Base-by-base conservation (phyloP, 2,888 invertebrate genomes). In the Agrochola lychnidis region DNA sequence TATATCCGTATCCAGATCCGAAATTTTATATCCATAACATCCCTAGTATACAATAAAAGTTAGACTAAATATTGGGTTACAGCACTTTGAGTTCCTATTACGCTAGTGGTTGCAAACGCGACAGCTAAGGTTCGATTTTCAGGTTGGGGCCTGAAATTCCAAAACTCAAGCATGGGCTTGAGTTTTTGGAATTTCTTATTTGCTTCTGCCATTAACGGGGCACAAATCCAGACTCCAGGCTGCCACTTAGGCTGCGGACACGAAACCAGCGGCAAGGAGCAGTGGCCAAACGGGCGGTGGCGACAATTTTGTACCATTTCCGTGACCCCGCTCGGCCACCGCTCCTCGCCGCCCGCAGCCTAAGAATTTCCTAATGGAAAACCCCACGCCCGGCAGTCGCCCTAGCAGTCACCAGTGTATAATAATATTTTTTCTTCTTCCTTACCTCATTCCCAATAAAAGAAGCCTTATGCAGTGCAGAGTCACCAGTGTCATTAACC, bases 401-500 rank as follows among this genome's bases (percentile, higher is more conserved):
- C 19, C 9, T 61, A 30, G 9, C 59, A 19, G 30, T 30, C 30
- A 61, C 30, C 10, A 62, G 61, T n/a, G n/a, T n/a, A n/a, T n/a
- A n/a, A 30, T 61, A 30, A 30, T 30, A 30, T 22, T 22, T 48
- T 7, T 51, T 51, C 7, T 22, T 14, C 0, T 36, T n/a, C 0
- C 62, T 82, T 74, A 98, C 98, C 97, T 97, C 97, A 93, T 98
- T 96, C 1, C 97, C 97, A 87, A 98, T 98, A 91, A 97, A 97
- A 10, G 98, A 97, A 30, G 98, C 98, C 89, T 97, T 97, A 89
- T 98, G 98, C 53, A 98, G 90, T 0, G 98, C 97, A 0, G 97
- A 97, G 89, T 98, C 98, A 0, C 98, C 98, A 36, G 95, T 96
- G 86, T 97, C 97, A 90, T 98, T 98, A 48, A 97, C 96, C 62